These are phyloP conservation scores for Microchirus variegatus DNA, from an alignment of 2,797 vertebrate species.

Conservation along the genomic window DNA sequence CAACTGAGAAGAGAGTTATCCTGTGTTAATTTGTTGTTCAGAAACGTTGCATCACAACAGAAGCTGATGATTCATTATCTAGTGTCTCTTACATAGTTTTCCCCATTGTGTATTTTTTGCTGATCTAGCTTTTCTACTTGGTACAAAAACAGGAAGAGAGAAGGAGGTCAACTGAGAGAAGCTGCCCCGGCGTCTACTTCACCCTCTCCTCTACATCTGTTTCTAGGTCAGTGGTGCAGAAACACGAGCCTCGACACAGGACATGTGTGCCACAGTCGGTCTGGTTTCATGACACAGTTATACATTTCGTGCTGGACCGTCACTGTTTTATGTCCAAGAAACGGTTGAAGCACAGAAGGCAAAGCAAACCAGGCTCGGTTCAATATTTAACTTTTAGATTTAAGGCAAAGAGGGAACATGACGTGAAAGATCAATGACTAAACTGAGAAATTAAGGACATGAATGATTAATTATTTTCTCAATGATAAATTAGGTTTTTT, in stretches of 20 bases:
- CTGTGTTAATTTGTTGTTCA: neutral
- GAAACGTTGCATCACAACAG: too few relatives aligned
- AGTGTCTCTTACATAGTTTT: neutral
- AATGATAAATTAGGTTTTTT: too few relatives aligned
- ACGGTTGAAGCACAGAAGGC: too few relatives aligned
- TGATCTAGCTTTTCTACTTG: constrained; percentile 6
- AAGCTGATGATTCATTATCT: neutral
- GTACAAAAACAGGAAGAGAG: neutral
- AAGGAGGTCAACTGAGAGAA: constrained; percentile 33
- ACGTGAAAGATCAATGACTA: too few relatives aligned
- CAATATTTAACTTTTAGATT: too few relatives aligned
- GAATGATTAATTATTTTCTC: too few relatives aligned
- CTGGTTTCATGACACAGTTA: constrained; percentile 1
- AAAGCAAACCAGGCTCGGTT: too few relatives aligned
- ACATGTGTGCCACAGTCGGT: neutral
- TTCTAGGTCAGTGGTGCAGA: constrained; percentile 33
- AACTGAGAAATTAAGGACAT: too few relatives aligned
- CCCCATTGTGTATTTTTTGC: neutral
- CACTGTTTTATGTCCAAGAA: too few relatives aligned
- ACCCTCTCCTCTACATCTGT: constrained; percentile 19
- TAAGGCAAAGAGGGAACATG: too few relatives aligned
- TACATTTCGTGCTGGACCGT: neutral
- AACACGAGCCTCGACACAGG: constrained; percentile 32
- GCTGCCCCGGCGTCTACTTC: constrained; percentile 41
- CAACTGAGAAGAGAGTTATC: constrained; percentile 58